Evolutionary conservation across 2,113 vertebrate species (phyloP), one percentile per base, ranked within the genome.

Genomic region (Nematolebias whitei): DNA sequence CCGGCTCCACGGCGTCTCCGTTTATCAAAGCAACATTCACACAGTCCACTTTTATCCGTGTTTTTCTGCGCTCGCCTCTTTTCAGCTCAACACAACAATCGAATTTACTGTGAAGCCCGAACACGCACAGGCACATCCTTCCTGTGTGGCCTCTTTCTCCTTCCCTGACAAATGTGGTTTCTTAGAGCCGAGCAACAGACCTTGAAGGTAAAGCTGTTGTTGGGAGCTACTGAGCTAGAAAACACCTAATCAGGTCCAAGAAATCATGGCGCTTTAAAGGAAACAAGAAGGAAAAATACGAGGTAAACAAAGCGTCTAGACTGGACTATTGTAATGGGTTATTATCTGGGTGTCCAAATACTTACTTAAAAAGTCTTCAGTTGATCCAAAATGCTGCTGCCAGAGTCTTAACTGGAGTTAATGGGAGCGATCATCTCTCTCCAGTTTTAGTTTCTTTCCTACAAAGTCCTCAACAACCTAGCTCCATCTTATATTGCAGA

Each of bases 151-250:
- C 47, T 70, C 44, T 69, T 67, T 78, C 32, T 43, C 63, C 76
- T 35, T 74, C 35, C 14, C 63, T 48, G 50, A 68, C 63, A 69
- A 79, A 84, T 78, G 62, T 66, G 62, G 49, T 63, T 76, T 71
- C 2, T 41, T 23, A 45, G 71, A 45, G 44, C 57, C 15, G 61
- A 79, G 78, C 29, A 39, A 14, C 44, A 54, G 66, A 56, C 59
- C 70, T 44, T 69, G 72, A 56, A 68, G 63, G 72, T 79, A 74
- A 66, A 66, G 48, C 62, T 4, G 6, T 41, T 29, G 59, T 63
- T 80, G 68, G 71, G 59, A 58, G 41, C 59, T 23, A 11, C 22
- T 11, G 51, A 44, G n/a, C 38, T 22, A 59, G 60, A 49, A 23
- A 81, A 71, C 45, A 63, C 58, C 65, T 66, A 44, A 65, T 76